Percentiles rank a stretch among this genome's conserved stretches.
Conservation (phyloP, 2,113 vertebrate species). For the Athene noctua region DNA sequence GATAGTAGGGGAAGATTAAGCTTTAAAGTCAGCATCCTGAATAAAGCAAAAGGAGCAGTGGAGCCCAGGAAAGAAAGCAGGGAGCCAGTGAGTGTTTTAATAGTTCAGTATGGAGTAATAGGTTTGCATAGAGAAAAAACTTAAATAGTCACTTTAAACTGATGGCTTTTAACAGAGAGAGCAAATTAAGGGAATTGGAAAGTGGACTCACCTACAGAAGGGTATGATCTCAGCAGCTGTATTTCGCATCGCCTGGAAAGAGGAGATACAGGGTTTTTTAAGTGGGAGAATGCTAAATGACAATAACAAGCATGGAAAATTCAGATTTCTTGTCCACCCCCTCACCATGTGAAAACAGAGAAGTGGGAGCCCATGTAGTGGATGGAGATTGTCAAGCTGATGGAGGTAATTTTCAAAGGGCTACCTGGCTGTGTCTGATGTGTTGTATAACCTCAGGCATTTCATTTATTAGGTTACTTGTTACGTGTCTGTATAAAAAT, state of each 20-base stretch:
- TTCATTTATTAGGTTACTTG: background rate
- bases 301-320: background rate
- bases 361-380: background rate
- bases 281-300: background rate
- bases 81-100: background rate
- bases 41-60: background rate
- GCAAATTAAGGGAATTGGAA: background rate
- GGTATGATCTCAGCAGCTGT: background rate
- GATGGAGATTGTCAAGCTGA: background rate
- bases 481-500: background rate
- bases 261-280: background rate
- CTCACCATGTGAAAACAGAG: background rate
- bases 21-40: background rate
- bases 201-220: background rate
- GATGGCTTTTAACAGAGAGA: background rate
- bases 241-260: background rate
- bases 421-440: background rate
- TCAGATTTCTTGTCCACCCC: background rate
- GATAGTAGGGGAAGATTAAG: background rate
- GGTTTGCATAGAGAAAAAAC: background rate
- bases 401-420: background rate
- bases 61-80: background rate
- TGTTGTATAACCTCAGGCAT: constrained; percentile 12
- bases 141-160: background rate
- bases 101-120: background rate